These are phyloP conservation scores for Carlito syrichta DNA, from an alignment of 2,113 vertebrate genomes.

Conservation along the genomic window DNA sequence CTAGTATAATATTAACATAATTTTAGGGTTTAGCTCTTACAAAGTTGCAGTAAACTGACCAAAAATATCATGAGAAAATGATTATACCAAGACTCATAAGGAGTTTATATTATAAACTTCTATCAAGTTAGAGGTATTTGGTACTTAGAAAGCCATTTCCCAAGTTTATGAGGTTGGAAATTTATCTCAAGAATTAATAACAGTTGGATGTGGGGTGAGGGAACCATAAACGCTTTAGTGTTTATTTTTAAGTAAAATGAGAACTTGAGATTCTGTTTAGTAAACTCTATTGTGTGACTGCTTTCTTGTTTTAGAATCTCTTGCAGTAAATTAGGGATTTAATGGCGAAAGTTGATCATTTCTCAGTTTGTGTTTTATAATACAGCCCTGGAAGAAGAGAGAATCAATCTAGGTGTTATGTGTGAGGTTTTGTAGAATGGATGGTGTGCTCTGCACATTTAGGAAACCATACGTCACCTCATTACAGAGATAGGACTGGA, in stretches of 20 bases:
- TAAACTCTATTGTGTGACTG: not conserved
- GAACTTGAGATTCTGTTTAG: not conserved
- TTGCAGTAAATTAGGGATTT: not conserved
- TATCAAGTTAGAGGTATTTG: not conserved
- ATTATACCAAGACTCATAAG: not conserved
- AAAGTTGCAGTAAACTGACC: not conserved
- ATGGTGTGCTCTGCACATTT: not conserved
- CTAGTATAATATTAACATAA: not conserved
- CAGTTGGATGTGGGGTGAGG: not conserved
- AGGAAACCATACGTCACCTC: not conserved
- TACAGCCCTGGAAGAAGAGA: not conserved
- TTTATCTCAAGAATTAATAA: not conserved
- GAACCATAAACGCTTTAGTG: not conserved
- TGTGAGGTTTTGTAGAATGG: not conserved
- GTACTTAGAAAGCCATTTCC: not conserved
- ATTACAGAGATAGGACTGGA: not conserved
- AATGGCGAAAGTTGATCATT: not conserved
- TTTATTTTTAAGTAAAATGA: conserved; percentile 14
- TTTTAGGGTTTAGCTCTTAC: not conserved
- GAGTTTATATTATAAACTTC: not conserved
- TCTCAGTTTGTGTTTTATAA: not conserved
- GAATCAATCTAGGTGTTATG: not conserved
- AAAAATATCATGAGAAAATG: not conserved
- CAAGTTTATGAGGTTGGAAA: not conserved
- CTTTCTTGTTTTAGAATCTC: not conserved